Base-by-base conservation (phyloP, 2,113 vertebrate species). In the Ellobius talpinus region DNA sequence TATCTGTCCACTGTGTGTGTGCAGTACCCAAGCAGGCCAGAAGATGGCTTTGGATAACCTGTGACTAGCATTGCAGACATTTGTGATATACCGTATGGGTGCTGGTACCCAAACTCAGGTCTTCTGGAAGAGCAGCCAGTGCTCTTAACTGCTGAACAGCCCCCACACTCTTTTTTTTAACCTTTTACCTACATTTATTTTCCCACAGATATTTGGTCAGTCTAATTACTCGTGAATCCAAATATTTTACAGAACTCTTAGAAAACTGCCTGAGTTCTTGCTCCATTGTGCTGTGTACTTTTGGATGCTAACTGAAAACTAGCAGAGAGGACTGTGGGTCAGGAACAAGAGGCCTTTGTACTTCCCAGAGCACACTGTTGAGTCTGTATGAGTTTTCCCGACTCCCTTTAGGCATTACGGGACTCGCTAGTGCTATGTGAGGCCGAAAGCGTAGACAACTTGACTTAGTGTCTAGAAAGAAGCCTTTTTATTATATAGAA, bases 241-340 rank as follows among this genome's bases (percentile, higher is more conserved):
- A 17, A 84, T 93, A 88, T 90, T 81, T 95, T 74, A 68, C 31
- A 87, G 36, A 76, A 55, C 47, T 66, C 50, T 89, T 92, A 50
- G 68, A 61, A 72, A 58, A 55, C 26, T 29, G 24, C 65, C 33
- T 39, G 65, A 85, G 8, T 89, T 39, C 45, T 45, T 90, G 68
- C 87, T 45, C 68, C 0, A 0, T 61, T 74, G 12, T 21, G 79
- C 61, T 61, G 7, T 78, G 5, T n/a, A 74, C n/a, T 90, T 93
- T 68, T 93, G 23, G 14, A 10, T 79, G 76, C 23, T 81, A 73
- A 93, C 42, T 61, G 23, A 93, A 77, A 81, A 52, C 42, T 4
- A 94, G 36, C 47, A 42, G 50, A 61, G 65, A 95, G 58, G 79
- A 17, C 23, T 42, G 84, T 65, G 63, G 9, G 79, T 68, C 36